phyloP scores from a whole-genome alignment of 2,113 vertebrate species.

The Willisornis vidua region DNA sequence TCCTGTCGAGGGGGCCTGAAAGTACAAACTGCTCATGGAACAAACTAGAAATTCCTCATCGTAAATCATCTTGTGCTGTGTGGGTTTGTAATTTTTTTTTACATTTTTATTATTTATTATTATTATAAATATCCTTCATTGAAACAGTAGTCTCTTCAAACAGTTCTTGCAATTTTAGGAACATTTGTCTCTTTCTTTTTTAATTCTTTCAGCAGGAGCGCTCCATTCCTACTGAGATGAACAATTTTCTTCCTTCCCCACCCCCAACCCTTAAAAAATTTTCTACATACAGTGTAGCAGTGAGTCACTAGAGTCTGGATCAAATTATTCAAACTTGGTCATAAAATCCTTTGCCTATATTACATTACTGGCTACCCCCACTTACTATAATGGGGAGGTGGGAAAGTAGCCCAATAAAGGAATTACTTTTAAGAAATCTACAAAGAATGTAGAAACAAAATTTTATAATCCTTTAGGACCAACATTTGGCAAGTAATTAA shows the following conservation, averaged over 20 bases:
- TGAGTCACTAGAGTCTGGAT: slow-evolving; percentile 68
- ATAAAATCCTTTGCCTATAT: slow-evolving; percentile 67
- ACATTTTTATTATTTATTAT: slow-evolving; percentile 17
- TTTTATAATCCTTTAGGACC: slow-evolving; percentile 75
- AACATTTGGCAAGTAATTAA: slow-evolving; percentile 84
- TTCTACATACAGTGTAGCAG: slow-evolving; percentile 68
- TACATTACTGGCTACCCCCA: slow-evolving; percentile 71
- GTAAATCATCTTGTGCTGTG: slow-evolving; percentile 65
- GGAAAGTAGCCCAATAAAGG: slow-evolving; percentile 57
- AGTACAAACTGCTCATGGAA: slow-evolving; percentile 59
- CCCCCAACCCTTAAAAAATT: slow-evolving; percentile 59
- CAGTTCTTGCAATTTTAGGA: slow-evolving; percentile 66
- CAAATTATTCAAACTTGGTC: slow-evolving; percentile 67
- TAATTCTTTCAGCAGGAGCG: slow-evolving; percentile 57
- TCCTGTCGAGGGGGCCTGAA: slow-evolving; percentile 63
- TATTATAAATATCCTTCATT: slow-evolving; percentile 83
- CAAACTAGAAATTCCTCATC: slow-evolving; percentile 56
- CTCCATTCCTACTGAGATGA: slow-evolving; percentile 63
- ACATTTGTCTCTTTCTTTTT: slow-evolving; percentile 42
- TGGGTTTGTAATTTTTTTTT: slow-evolving; percentile 2
- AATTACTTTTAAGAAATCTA: slow-evolving; percentile 73
- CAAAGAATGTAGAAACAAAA: slow-evolving; percentile 75
- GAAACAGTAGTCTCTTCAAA: slow-evolving; percentile 75
- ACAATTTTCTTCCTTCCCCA: slow-evolving; percentile 54
- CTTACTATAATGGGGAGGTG: slow-evolving; percentile 52